These are phyloP conservation scores for Botrylloides violaceus DNA, from an alignment of 23 tunicate species.

Conservation along the genomic window DNA sequence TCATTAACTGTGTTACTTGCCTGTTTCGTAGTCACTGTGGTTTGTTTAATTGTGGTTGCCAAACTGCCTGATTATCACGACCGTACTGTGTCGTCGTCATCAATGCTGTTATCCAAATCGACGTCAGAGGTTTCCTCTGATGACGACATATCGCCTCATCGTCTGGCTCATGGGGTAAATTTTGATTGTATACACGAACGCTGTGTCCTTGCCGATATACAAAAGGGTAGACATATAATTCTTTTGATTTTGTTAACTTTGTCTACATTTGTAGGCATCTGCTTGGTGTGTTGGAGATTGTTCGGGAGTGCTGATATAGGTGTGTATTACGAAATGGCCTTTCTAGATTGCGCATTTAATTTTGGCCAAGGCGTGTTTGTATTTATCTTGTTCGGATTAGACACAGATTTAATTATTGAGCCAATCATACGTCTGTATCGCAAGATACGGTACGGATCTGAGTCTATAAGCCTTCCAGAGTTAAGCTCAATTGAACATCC, in stretches of 20 bases:
- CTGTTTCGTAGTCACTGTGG: neutral
- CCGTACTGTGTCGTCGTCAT: neutral
- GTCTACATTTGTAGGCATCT: conserved; percentile 44
- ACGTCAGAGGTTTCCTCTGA: neutral
- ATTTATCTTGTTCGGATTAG: conserved; percentile 74
- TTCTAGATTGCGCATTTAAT: conserved; percentile 70
- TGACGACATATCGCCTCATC: neutral
- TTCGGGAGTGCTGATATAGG: conserved; percentile 20
- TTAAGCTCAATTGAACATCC: conserved; percentile 41
- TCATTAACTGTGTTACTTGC: conserved; percentile 1
- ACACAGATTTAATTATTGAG: conserved; percentile 70
- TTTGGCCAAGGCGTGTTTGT: conserved; percentile 87
- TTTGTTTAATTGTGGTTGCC: neutral
- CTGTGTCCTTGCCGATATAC: neutral
- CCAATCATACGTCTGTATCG: conserved; percentile 54
- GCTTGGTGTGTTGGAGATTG: conserved; percentile 33
- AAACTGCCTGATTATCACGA: neutral
- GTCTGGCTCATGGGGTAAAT: too few relatives aligned
- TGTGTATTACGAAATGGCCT: conserved; percentile 64
- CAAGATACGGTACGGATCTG: conserved; percentile 9
- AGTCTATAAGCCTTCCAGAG: conserved; percentile 20
- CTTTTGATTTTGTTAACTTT: conserved; percentile 43
- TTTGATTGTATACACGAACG: neutral
- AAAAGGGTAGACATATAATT: conserved; percentile 38
- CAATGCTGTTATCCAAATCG: neutral